Evolutionary conservation across 2,113 vertebrate species (phyloP), one percentile per base, ranked within the genome.

Genomic region (Sclerurus mexicanus): DNA sequence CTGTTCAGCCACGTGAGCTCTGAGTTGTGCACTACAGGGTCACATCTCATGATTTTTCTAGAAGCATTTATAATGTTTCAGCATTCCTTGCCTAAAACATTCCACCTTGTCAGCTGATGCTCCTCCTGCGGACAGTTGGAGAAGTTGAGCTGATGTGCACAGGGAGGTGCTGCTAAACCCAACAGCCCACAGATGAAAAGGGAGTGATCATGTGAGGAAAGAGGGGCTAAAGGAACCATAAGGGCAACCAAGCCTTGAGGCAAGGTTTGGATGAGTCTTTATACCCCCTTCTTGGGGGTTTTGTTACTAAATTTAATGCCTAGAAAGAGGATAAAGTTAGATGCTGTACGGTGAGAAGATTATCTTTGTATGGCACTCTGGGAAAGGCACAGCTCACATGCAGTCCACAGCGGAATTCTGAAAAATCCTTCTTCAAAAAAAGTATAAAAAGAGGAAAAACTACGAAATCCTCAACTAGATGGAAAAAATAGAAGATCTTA

Each of bases 271-370:
- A 69, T 44, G 68, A 75, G 62, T 28, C 81, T 87, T 82, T 72
- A 28, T 60, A 81, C 46, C 60, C 74, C 31, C 53, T 92, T 90
- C 79, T 64, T 72, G 56, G 25, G 58, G 12, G 8, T 78, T 89
- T 85, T 87, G 40, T 72, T 84, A 59, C 89, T 89, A 77, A 90
- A 86, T 37, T 35, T 76, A 72, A 92, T 56, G 84, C 77, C 69
- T 68, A 82, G 76, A 80, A 95, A 95, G 66, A 90, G 58, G 85
- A 85, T 85, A 80, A 95, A 95, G 72, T 84, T 50, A 23, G 79
- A 86, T 86, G 67, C 56, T 93, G 62, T 63, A 67, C 2, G 4
- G 73, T 24, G 86, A 71, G 76, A 84, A 72, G 89, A 90, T 94
- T 90, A 95, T 66, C 67, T 66, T 86, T 84, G 90, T 71, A 30